Evolutionary conservation across 2,888 invertebrate genomes (phyloP).

Genomic region (Agriopis leucophaearia): DNA sequence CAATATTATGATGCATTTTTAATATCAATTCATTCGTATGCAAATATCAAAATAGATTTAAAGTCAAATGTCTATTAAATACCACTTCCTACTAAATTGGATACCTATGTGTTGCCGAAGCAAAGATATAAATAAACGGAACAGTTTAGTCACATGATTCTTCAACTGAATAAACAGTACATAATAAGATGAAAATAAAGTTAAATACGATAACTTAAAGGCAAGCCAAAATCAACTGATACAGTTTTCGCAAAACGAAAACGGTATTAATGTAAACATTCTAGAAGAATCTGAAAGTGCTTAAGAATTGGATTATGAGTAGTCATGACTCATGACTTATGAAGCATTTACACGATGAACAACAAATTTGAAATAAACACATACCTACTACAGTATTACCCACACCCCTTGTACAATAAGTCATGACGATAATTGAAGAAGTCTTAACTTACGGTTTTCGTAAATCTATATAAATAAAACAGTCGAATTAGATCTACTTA

Average conservation of each 20-base stretch:
- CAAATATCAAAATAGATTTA: background rate
- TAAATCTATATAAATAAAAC: no score
- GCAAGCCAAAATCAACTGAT: constrained; percentile 65
- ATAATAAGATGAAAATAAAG: constrained; percentile 49
- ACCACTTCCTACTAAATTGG: constrained; percentile 19
- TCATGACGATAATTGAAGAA: background rate
- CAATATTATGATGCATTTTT: no score
- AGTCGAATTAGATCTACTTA: no score
- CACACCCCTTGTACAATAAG: background rate
- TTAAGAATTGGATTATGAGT: constrained; percentile 12
- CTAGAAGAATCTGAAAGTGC: constrained; percentile 34
- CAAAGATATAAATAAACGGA: constrained; percentile 27
- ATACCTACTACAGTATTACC: constrained; percentile 9
- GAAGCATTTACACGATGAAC: background rate
- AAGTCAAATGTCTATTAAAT: constrained; percentile 3
- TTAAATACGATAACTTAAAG: constrained; percentile 47
- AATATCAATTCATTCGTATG: background rate
- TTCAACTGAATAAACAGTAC: constrained; percentile 56
- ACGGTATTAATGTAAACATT: constrained; percentile 55
- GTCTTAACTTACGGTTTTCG: no score
- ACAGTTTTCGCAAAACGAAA: constrained; percentile 50
- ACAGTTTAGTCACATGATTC: constrained; percentile 17
- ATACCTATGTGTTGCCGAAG: constrained; percentile 8
- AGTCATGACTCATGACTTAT: background rate
- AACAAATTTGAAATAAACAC: constrained; percentile 6